These are phyloP conservation scores for Apteryx owenii DNA, from an alignment of 2,113 vertebrate genomes.

Conservation along the genomic window DNA sequence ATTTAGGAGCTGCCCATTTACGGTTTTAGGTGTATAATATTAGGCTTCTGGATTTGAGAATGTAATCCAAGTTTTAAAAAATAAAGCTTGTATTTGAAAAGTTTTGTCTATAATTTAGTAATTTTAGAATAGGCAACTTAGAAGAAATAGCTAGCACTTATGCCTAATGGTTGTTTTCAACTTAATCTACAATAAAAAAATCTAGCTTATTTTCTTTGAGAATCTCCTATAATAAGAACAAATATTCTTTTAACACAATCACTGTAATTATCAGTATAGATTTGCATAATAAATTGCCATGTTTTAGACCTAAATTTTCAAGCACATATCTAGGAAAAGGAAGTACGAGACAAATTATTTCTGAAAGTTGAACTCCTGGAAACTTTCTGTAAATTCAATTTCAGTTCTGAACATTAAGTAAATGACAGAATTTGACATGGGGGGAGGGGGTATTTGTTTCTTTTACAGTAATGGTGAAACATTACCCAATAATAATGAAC, in stretches of 20 bases:
- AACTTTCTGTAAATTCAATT: background rate
- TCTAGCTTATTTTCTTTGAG: background rate
- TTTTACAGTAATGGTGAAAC: background rate
- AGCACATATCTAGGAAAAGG: background rate
- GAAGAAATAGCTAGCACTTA: background rate
- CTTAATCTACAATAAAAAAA: background rate
- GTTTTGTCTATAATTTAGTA: background rate
- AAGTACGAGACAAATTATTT: background rate
- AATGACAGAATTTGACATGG: background rate
- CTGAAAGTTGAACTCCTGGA: background rate
- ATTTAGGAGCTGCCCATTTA: background rate
- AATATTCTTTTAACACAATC: background rate
- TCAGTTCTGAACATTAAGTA: background rate
- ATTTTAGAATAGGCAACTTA: background rate
- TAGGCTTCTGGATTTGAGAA: background rate
- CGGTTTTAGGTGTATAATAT: background rate
- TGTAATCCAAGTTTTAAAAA: background rate
- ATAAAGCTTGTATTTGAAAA: background rate
- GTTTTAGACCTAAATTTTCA: background rate
- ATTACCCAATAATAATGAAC: background rate
- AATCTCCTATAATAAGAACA: background rate
- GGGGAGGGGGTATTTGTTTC: background rate
- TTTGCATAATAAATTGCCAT: background rate
- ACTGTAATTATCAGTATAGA: background rate
- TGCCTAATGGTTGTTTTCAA: background rate